Evolutionary conservation across 2,888 invertebrate genomes (phyloP), one percentile per base, ranked within the genome.

Genomic region (Cephus runcator): DNA sequence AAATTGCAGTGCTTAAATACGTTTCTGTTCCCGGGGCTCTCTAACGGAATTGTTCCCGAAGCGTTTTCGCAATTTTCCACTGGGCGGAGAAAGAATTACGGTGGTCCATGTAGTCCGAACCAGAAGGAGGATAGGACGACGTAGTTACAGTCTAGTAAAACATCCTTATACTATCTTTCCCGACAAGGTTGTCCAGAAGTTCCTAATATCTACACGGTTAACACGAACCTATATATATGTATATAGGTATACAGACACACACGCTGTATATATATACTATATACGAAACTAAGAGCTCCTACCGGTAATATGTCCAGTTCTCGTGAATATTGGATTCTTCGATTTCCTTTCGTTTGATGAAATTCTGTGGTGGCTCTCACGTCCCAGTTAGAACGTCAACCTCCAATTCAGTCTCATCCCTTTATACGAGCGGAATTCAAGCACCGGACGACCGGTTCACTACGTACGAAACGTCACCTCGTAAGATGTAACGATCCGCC

Each of bases 301-400:
- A 56, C 23, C 23, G 9, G 56, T 23, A 23, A 23, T 56, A 56
- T 23, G 23, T 56, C 35, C 69, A 69, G 75, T 75, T 69, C 77
- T 77, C 69, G 34, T 77, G 77, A 77, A 77, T 77, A 77, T 77
- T 77, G 77, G 77, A 77, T 77, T 77, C 75, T 77, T 77, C 75
- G 75, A 77, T 77, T 77, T 77, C 77, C 74, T 75, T 75, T 75
- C 75, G 77, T 75, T 77, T 75, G 75, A 77, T 77, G 77, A 77
- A 77, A 77, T 77, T 77, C 77, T 75, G 75, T 71, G 75, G 77
- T 77, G 34, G 73, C n/a, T 40, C 40, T 15, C 40, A 40, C 40
- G 40, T 40, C 15, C 23, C 40, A 40, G 40, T 40, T 23, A 23
- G 40, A 23, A 40, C 40, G 40, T 23, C 40, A 40, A 23, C 23